phyloP scores from a whole-genome alignment of 1,140 invertebrate genomes.

The Brachionus koreanus region DNA sequence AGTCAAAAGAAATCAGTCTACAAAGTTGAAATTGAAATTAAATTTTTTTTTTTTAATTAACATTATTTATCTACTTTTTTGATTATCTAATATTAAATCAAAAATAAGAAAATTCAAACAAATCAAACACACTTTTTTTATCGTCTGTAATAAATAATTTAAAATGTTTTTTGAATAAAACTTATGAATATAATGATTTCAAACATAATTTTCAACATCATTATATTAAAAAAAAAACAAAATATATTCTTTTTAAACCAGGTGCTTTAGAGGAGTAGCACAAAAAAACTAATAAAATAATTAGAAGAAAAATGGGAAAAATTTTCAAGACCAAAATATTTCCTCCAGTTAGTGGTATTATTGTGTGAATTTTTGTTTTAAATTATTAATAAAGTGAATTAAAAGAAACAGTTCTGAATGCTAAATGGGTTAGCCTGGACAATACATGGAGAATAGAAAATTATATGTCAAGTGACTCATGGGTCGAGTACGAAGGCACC shows the following conservation, averaged over 20 bases:
- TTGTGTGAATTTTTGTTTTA: neutral
- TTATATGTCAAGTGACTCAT: conserved; percentile 2
- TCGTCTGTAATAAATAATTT: conserved; percentile 8
- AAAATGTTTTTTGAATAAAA: neutral
- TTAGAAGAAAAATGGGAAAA: neutral
- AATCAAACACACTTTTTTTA: neutral
- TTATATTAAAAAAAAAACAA: neutral
- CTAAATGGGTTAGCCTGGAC: neutral
- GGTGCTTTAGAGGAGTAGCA: neutral
- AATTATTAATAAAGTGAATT: neutral
- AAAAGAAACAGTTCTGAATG: neutral
- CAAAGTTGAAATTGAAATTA: too few species aligned
- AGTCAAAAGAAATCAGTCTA: neutral
- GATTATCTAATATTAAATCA: neutral
- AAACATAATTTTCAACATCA: neutral
- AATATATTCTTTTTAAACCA: neutral
- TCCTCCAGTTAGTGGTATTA: neutral
- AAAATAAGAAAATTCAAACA: neutral
- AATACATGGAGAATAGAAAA: neutral
- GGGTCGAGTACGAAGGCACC: neutral
- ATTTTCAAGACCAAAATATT: neutral
- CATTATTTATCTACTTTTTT: neutral
- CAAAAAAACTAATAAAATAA: too few species aligned
- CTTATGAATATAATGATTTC: neutral
- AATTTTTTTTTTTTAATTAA: neutral